Conservation (phyloP, 2,888 invertebrate species). For the Formica aserva region DNA sequence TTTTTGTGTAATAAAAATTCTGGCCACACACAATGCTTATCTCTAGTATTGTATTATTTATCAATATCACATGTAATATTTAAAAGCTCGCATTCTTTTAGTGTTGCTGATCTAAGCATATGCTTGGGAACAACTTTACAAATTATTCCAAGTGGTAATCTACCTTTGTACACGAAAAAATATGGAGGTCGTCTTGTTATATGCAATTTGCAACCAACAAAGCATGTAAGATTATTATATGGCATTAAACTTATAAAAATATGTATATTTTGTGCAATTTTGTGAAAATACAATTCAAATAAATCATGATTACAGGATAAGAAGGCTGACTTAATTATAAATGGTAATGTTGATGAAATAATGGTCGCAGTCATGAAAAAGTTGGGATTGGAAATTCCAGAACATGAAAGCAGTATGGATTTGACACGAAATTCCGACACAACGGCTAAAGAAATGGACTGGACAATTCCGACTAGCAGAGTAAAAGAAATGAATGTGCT, state of each 20-base stretch:
- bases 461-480: constrained; percentile 90
- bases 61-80: constrained; percentile 3
- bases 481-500: constrained; percentile 89
- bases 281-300: background rate
- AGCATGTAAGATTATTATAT: constrained; percentile 90
- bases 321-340: constrained; percentile 95
- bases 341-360: constrained; percentile 95
- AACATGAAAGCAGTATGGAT: constrained; percentile 89
- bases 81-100: constrained; percentile 85
- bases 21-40: background rate
- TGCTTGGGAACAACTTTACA: constrained; percentile 99
- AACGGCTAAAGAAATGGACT: constrained; percentile 88
- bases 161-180: constrained; percentile 94
- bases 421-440: constrained; percentile 88
- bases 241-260: background rate
- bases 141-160: constrained; percentile 98
- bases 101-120: constrained; percentile 96
- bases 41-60: background rate
- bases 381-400: constrained; percentile 91
- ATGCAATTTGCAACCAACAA: constrained; percentile 98
- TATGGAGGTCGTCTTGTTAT: constrained; percentile 96
- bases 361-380: constrained; percentile 91
- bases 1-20: constrained; percentile 18
- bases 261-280: background rate
- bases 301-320: constrained; percentile 89